A percentile compares a stretch with the other conserved stretches of the same genome.
phyloP scores from a whole-genome alignment of 2,888 invertebrate genomes.

The Xestia ashworthii region DNA sequence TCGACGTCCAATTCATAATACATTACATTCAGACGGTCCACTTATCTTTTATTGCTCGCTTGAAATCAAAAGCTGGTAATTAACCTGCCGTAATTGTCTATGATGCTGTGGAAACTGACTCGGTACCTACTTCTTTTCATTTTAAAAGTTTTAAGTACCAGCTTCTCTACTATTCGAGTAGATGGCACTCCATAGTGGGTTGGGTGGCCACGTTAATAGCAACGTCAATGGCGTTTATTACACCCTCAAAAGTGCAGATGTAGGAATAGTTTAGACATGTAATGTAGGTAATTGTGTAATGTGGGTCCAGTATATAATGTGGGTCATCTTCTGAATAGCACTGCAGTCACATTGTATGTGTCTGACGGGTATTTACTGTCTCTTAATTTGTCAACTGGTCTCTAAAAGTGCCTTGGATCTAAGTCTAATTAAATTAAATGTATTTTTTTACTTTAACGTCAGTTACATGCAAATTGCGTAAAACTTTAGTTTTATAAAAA shows the following conservation, averaged over 20 bases:
- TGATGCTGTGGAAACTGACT: background rate
- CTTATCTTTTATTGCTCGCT: too few relatives aligned
- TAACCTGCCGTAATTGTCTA: background rate
- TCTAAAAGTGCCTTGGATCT: background rate
- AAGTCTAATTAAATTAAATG: background rate
- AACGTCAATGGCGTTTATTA: background rate
- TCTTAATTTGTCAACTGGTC: background rate
- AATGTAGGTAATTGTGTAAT: too few relatives aligned
- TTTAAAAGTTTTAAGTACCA: background rate
- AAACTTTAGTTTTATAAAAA: background rate
- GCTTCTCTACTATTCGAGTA: background rate
- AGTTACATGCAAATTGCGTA: background rate
- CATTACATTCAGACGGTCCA: too few relatives aligned
- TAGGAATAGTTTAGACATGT: background rate
- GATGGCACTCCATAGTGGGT: background rate
- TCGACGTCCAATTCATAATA: too few relatives aligned
- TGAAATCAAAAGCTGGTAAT: too few relatives aligned
- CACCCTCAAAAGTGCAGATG: background rate
- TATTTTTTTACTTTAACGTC: background rate
- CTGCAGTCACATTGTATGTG: background rate
- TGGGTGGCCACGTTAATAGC: background rate
- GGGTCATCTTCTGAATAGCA: background rate
- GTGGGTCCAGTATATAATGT: too few relatives aligned
- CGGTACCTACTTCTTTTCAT: background rate
- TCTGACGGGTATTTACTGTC: background rate